Conservation (phyloP, 2,797 vertebrate genomes). For the Gymnodraco acuticeps region DNA sequence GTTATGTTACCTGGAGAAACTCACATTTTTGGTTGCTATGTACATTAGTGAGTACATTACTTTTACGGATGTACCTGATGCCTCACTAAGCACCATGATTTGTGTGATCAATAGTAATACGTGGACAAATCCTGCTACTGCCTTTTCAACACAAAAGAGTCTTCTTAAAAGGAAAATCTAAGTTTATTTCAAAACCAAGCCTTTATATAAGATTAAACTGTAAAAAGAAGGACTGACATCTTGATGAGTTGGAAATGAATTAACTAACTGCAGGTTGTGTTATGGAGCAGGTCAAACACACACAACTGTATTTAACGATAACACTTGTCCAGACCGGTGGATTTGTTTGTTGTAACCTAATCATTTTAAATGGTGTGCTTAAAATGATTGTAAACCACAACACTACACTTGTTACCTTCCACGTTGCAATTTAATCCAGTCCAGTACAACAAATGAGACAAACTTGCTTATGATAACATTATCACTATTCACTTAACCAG, state of each 20-base stretch:
- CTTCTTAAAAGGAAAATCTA: constrained; percentile 49
- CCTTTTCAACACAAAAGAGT: constrained; percentile 42
- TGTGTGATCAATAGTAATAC: constrained; percentile 1
- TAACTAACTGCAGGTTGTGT: constrained; percentile 37
- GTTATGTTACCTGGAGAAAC: constrained; percentile 21
- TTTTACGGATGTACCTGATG: constrained; percentile 11
- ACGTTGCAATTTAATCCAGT: constrained; percentile 8
- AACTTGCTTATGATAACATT: background rate
- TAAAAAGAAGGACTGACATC: constrained; percentile 35
- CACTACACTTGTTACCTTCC: background rate
- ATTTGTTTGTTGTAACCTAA: background rate
- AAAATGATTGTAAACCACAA: constrained; percentile 17
- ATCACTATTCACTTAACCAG: background rate
- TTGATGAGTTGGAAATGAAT: constrained; percentile 41
- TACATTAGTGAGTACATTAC: background rate
- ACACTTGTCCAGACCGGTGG: background rate
- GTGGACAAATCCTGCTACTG: background rate
- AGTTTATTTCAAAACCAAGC: constrained; percentile 79
- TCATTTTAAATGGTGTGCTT: background rate
- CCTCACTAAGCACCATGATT: background rate
- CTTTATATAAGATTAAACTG: constrained; percentile 48
- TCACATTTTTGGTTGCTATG: constrained; percentile 34
- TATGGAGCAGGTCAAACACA: constrained; percentile 27
- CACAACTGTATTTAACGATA: background rate
- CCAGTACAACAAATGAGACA: constrained; percentile 7